Evolutionary conservation across 2,797 vertebrate species (phyloP).

Genomic region (Lutjanus campechanus): DNA sequence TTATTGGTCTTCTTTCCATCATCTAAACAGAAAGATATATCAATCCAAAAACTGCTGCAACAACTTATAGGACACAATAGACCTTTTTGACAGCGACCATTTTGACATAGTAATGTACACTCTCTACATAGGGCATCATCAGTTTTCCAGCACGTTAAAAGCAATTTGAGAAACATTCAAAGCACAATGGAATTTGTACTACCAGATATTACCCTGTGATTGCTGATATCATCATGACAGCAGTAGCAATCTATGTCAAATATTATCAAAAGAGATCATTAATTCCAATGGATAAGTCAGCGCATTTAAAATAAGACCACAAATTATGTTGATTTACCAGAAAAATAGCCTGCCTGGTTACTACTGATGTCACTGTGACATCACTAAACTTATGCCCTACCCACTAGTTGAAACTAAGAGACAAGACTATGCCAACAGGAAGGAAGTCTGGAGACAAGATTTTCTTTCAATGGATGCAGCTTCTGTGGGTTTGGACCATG

Average conservation of each 20-base stretch:
- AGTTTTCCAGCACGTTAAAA: background rate
- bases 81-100: too few relatives aligned
- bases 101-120: too few relatives aligned
- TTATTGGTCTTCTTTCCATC: background rate
- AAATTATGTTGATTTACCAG: background rate
- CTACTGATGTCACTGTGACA: constrained; percentile 43
- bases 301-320: background rate
- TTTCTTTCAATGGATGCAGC: constrained; percentile 5
- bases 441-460: constrained; percentile 17
- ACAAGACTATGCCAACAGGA: constrained; percentile 3
- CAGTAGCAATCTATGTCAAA: too few relatives aligned
- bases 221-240: background rate
- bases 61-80: too few relatives aligned
- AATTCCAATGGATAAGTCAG: too few relatives aligned
- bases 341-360: constrained; percentile 23
- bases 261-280: too few relatives aligned
- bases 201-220: background rate
- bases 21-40: background rate
- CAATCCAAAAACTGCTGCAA: too few relatives aligned
- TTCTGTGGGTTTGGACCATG: background rate
- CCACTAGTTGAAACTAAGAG: background rate
- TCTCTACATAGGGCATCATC: background rate
- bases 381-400: background rate
- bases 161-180: background rate
- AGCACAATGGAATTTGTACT: background rate